Evolutionary conservation across 2,113 vertebrate genomes (phyloP).

Genomic region (Varanus komodoensis): DNA sequence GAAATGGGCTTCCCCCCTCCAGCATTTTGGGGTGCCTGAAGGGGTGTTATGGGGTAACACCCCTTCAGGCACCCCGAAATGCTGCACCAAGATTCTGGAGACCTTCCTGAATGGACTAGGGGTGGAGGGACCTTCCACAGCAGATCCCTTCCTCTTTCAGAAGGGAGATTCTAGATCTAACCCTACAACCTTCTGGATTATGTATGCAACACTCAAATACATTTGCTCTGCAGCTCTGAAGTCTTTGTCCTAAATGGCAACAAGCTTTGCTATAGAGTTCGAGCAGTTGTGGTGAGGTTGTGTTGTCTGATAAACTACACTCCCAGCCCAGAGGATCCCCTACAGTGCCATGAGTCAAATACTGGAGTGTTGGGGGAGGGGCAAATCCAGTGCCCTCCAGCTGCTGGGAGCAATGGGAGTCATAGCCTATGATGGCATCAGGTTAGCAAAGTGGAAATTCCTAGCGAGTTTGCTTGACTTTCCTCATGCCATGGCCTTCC

Average conservation of each 20-base stretch:
- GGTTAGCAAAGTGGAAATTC: no score
- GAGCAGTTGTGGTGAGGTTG: neutral
- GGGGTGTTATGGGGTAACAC: no score
- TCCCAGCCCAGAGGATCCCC: neutral
- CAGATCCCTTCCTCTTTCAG: no score
- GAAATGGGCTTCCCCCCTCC: no score
- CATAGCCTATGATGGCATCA: no score
- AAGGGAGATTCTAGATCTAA: neutral
- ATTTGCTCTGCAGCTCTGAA: neutral
- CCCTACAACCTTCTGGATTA: neutral
- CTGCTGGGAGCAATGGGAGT: no score
- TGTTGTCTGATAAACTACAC: neutral
- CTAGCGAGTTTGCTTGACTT: neutral
- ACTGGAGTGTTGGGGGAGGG: neutral
- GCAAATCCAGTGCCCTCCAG: no score
- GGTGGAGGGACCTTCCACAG: no score
- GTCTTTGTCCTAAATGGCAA: neutral
- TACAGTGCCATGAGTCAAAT: neutral
- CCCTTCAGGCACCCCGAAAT: no score
- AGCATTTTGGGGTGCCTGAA: no score
- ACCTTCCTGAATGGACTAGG: no score
- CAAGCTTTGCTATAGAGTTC: neutral
- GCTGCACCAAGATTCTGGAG: no score
- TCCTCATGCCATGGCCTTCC: neutral
- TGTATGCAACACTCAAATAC: neutral